phyloP scores from a whole-genome alignment of 2,888 invertebrate species.

The Tiliacea citrago region DNA sequence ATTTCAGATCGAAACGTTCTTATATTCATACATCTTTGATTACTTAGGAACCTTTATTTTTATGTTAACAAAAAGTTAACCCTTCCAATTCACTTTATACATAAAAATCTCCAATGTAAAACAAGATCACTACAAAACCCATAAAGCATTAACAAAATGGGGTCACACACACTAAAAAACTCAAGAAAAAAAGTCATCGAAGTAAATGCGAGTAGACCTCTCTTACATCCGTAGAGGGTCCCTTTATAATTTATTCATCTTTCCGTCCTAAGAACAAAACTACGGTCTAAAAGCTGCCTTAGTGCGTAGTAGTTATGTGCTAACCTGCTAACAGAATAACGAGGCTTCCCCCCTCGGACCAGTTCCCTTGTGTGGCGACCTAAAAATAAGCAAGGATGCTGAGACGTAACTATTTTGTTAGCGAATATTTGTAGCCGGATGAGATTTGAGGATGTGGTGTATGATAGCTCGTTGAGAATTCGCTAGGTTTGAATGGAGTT shows the following conservation, averaged over 20 bases:
- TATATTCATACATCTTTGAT: background rate
- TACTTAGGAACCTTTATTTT: constrained; percentile 1
- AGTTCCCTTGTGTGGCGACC: constrained; percentile 79
- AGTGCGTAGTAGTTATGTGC: constrained; percentile 65
- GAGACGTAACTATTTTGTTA: constrained; percentile 69
- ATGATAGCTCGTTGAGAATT: constrained; percentile 43
- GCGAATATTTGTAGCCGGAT: constrained; percentile 65
- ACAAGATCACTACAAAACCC: constrained; percentile 45
- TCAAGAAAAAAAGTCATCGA: constrained; percentile 39
- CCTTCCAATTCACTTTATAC: constrained; percentile 19
- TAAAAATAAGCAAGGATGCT: constrained; percentile 79
- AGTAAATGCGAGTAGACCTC: constrained; percentile 51
- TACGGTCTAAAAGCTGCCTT: constrained; percentile 53
- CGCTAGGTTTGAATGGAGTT: constrained; percentile 18
- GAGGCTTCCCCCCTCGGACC: constrained; percentile 71
- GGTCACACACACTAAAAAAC: constrained; percentile 49
- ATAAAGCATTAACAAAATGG: constrained; percentile 57
- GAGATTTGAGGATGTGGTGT: constrained; percentile 51
- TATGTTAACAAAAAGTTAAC: constrained; percentile 1
- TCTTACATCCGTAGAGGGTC: constrained; percentile 53
- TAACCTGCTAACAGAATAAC: constrained; percentile 72
- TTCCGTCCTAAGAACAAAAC: constrained; percentile 52
- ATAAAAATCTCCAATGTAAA: constrained; percentile 35
- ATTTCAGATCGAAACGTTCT: constrained; percentile 29
- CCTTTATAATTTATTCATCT: constrained; percentile 65